phyloP scores from a whole-genome alignment of 2,797 vertebrate genomes.

The Ptychadena robeensis region DNA sequence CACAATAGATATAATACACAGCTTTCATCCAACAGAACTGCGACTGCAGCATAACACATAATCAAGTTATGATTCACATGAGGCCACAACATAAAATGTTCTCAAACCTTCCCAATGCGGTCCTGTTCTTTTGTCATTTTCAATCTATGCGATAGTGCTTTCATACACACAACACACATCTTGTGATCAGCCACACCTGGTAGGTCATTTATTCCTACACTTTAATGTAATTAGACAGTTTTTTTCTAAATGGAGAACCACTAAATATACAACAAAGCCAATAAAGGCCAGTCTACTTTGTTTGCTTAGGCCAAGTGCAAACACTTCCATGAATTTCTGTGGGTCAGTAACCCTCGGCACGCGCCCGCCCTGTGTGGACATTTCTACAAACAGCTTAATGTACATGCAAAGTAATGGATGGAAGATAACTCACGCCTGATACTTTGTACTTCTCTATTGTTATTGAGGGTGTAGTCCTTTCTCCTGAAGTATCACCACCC shows the following conservation, averaged over 20 bases:
- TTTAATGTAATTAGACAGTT: not conserved
- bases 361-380: not conserved
- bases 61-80: too few species aligned
- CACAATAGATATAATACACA: not conserved
- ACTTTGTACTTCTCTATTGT: not conserved
- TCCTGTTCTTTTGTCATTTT: too few species aligned
- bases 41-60: too few species aligned
- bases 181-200: too few species aligned
- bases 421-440: not conserved
- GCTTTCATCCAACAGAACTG: too few species aligned
- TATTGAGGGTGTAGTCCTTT: not conserved
- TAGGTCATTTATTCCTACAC: too few species aligned
- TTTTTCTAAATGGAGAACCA: too few species aligned
- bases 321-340: not conserved
- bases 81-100: too few species aligned
- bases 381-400: not conserved
- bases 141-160: too few species aligned
- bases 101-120: too few species aligned
- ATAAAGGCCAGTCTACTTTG: not conserved
- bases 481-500: not conserved
- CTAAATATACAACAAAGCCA: not conserved
- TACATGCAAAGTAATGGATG: not conserved
- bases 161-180: too few species aligned
- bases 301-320: not conserved
- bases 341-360: not conserved